Evolutionary conservation across 64 coral and sea anemone genomes (phyloP).

Genomic region (Anthopleura sola): DNA sequence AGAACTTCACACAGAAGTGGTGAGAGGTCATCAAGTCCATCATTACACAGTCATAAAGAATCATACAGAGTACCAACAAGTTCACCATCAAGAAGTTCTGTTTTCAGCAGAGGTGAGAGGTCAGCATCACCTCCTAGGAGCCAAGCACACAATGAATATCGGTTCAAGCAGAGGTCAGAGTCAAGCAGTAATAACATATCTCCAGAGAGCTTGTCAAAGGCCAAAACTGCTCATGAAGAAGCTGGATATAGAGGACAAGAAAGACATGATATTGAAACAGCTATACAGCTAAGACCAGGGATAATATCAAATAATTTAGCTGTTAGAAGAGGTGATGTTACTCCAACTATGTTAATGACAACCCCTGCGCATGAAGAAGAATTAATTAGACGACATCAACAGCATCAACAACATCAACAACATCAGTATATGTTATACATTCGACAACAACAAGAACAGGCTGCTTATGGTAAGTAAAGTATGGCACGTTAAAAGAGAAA

Average conservation of each 20-base stretch:
- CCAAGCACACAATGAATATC: neutral
- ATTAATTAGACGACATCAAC: slow-evolving; percentile 2
- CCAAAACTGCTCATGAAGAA: neutral
- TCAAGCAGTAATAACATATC: neutral
- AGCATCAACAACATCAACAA: neutral
- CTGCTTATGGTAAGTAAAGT: neutral
- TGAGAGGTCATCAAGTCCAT: slow-evolving; percentile 5
- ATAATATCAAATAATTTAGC: slow-evolving; percentile 55
- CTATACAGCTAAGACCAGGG: neutral
- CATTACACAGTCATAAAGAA: neutral
- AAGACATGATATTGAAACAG: neutral
- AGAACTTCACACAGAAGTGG: neutral
- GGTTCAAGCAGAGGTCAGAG: neutral
- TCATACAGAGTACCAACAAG: slow-evolving; percentile 2
- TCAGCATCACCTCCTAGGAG: neutral
- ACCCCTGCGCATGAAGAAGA: slow-evolving; percentile 21
- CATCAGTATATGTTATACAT: slow-evolving; percentile 10
- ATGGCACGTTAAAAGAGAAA: neutral
- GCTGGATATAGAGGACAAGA: neutral
- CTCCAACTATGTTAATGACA: slow-evolving; percentile 8
- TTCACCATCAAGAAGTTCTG: slow-evolving; percentile 16
- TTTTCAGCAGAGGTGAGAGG: neutral
- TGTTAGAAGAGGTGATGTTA: slow-evolving; percentile 31
- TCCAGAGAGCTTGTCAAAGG: neutral
- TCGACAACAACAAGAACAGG: slow-evolving; percentile 6